phyloP scores from a whole-genome alignment of 23 tunicate species.

The Styela clava region DNA sequence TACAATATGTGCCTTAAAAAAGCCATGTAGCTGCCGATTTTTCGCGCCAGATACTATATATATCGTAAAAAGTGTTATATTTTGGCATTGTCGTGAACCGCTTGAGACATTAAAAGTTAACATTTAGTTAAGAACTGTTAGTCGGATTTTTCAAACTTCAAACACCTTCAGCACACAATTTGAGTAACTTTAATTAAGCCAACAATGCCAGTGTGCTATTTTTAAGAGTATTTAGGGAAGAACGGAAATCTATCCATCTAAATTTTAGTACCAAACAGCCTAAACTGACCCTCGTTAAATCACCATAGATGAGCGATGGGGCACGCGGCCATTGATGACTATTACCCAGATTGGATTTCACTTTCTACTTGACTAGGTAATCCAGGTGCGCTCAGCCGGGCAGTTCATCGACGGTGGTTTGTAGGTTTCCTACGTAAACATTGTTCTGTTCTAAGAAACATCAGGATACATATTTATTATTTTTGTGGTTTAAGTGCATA shows the following conservation, averaged over 20 bases:
- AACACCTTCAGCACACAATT: no score
- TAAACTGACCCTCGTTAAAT: neutral
- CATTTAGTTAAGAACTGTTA: no score
- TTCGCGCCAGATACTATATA: no score
- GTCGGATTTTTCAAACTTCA: no score
- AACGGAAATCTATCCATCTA: neutral
- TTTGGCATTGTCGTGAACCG: no score
- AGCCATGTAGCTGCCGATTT: no score
- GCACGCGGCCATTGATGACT: slow-evolving; percentile 1
- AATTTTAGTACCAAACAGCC: neutral
- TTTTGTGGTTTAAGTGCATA: no score
- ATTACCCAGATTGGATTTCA: slow-evolving; percentile 9
- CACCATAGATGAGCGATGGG: neutral
- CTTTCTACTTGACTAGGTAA: slow-evolving; percentile 6
- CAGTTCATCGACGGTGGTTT: neutral
- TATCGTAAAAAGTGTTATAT: no score
- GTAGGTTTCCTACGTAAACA: slow-evolving; percentile 3
- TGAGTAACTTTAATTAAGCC: no score
- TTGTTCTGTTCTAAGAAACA: neutral
- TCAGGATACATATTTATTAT: no score
- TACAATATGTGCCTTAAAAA: no score
- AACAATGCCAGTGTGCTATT: neutral
- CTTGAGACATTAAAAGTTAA: no score
- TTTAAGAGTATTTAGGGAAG: neutral
- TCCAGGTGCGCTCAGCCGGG: slow-evolving; percentile 1